Conservation (phyloP, 2,888 invertebrate species). For the Chesias legatella region DNA sequence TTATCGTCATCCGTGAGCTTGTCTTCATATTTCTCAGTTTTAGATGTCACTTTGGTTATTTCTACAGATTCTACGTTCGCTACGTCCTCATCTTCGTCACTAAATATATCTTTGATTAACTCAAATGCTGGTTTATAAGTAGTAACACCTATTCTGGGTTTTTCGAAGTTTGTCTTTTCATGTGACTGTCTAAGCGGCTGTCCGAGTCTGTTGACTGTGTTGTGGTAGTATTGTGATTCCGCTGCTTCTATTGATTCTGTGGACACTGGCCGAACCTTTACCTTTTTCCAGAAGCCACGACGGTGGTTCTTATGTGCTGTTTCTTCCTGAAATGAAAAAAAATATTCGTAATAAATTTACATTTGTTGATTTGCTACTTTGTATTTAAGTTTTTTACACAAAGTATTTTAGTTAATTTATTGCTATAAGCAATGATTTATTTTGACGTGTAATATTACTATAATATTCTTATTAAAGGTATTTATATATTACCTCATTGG, state of each 20-base stretch:
- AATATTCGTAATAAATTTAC: too few species aligned
- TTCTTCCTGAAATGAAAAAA: slow-evolving; percentile 48
- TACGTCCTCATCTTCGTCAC: slow-evolving; percentile 39
- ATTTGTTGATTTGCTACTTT: too few species aligned
- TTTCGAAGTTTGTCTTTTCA: slow-evolving; percentile 45
- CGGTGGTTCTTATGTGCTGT: slow-evolving; percentile 61
- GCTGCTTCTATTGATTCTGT: slow-evolving; percentile 87
- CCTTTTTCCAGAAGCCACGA: slow-evolving; percentile 88
- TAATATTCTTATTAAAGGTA: too few species aligned
- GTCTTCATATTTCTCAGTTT: slow-evolving; percentile 26
- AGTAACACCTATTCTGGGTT: slow-evolving; percentile 48
- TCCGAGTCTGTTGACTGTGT: slow-evolving; percentile 79
- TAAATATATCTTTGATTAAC: slow-evolving; percentile 54
- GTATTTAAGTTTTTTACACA: too few species aligned
- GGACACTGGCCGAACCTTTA: slow-evolving; percentile 80
- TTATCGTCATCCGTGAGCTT: slow-evolving; percentile 31
- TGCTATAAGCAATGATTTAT: too few species aligned
- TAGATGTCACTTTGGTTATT: slow-evolving; percentile 48
- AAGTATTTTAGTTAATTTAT: too few species aligned
- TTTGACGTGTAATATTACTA: too few species aligned
- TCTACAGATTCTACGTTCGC: slow-evolving; percentile 38
- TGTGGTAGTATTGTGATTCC: slow-evolving; percentile 85
- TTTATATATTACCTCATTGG: slow-evolving; percentile 47
- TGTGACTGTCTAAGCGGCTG: slow-evolving; percentile 42
- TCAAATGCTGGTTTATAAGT: slow-evolving; percentile 64